phyloP scores from a whole-genome alignment of 2,113 vertebrate genomes.

The Synodontis membranacea region DNA sequence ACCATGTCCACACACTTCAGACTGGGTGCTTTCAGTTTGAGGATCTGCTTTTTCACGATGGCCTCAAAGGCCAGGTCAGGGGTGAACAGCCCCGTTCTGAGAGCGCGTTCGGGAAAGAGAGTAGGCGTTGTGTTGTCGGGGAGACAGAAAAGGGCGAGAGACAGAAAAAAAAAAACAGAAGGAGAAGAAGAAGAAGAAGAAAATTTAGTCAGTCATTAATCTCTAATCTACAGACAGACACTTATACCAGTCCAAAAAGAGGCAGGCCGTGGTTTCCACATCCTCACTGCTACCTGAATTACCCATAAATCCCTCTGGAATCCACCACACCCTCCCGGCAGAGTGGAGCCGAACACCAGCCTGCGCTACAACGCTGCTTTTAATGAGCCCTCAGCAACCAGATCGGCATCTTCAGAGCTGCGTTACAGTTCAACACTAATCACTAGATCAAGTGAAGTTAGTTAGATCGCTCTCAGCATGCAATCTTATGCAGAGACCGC shows the following conservation, averaged over 20 bases:
- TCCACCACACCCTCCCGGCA: background rate
- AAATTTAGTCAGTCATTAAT: slow-evolving; percentile 66
- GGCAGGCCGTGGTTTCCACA: slow-evolving; percentile 66
- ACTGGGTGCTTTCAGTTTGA: slow-evolving; percentile 96
- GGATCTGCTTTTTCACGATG: slow-evolving; percentile 97
- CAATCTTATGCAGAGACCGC: background rate
- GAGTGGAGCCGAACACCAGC: background rate
- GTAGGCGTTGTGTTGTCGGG: slow-evolving; percentile 33
- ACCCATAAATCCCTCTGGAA: slow-evolving; percentile 4
- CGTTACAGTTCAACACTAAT: background rate
- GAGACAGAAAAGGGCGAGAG: slow-evolving; percentile 44
- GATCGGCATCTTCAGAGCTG: background rate
- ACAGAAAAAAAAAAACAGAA: slow-evolving; percentile 13
- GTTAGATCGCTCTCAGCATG: background rate
- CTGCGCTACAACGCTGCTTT: slow-evolving; percentile 8
- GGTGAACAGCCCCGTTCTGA: slow-evolving; percentile 96
- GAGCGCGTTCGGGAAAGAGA: slow-evolving; percentile 35
- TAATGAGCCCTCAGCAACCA: background rate
- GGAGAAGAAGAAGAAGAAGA: slow-evolving; percentile 54
- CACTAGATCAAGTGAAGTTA: background rate
- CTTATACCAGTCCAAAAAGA: slow-evolving; percentile 52
- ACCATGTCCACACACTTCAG: slow-evolving; percentile 96
- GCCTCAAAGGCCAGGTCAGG: slow-evolving; percentile 97
- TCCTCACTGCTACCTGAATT: slow-evolving; percentile 26
- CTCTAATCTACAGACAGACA: slow-evolving; percentile 54